Evolutionary conservation across 2,113 vertebrate species (phyloP).

Genomic region (Proterorhinus semilunaris): DNA sequence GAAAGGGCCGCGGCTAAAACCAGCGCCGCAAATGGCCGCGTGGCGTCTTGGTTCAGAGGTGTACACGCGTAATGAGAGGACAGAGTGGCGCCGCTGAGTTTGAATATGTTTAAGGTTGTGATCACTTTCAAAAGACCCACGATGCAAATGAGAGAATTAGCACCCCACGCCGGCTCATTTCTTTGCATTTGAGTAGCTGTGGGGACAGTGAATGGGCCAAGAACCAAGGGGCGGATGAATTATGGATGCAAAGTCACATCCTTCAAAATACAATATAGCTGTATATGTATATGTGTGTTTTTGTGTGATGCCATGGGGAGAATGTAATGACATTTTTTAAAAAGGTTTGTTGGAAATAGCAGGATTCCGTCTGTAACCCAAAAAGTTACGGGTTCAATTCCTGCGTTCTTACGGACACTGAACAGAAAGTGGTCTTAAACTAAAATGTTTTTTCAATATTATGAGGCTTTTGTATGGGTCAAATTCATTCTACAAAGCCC

Average conservation of each 20-base stretch:
- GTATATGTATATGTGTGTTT: too few relatives aligned
- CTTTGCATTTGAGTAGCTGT: not conserved
- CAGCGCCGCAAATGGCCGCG: slow-evolving; percentile 38
- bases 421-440: too few relatives aligned
- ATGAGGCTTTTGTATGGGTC: too few relatives aligned
- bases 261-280: too few relatives aligned
- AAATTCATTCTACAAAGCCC: too few relatives aligned
- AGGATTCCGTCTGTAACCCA: too few relatives aligned
- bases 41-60: slow-evolving; percentile 46
- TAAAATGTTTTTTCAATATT: too few relatives aligned
- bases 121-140: slow-evolving; percentile 26
- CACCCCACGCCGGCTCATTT: slow-evolving; percentile 2
- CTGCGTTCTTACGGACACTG: too few relatives aligned
- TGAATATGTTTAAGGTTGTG: slow-evolving; percentile 24
- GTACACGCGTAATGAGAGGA: slow-evolving; percentile 23
- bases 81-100: slow-evolving; percentile 23
- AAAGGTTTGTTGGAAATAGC: too few relatives aligned
- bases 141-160: slow-evolving; percentile 29
- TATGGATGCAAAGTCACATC: not conserved
- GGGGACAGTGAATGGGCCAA: not conserved
- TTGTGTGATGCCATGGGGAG: too few relatives aligned
- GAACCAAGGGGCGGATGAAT: not conserved
- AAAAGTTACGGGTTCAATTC: too few relatives aligned
- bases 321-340: too few relatives aligned
- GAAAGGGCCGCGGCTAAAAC: slow-evolving; percentile 24